These are phyloP conservation scores for Hiodon tergisus DNA, from an alignment of 2,113 vertebrate species.

Conservation along the genomic window DNA sequence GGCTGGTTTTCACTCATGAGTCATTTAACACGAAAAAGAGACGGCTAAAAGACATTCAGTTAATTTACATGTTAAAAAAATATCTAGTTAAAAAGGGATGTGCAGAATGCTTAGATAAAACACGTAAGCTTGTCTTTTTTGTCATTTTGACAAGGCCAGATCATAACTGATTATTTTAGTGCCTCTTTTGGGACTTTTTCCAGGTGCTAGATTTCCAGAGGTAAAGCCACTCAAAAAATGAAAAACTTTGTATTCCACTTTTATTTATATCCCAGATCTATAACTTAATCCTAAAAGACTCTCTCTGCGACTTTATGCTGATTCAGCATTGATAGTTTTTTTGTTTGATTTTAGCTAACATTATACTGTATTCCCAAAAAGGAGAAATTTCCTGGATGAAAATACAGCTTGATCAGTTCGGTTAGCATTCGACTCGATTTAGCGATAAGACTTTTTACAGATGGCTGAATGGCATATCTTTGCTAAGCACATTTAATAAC, in stretches of 20 bases:
- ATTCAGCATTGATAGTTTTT: conserved; percentile 16
- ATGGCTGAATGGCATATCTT: neutral
- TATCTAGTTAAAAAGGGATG: no score
- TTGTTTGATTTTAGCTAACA: neutral
- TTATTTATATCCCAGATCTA: no score
- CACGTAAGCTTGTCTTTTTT: no score
- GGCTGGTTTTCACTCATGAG: conserved; percentile 1
- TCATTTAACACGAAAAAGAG: neutral
- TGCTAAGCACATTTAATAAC: neutral
- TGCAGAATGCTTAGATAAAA: no score
- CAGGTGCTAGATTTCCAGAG: neutral
- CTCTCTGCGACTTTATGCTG: neutral
- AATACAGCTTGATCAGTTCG: conserved; percentile 2
- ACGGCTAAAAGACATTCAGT: neutral
- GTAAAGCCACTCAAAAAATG: neutral
- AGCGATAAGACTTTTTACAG: neutral
- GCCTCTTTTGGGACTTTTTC: no score
- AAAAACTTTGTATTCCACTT: no score
- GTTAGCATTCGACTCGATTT: neutral
- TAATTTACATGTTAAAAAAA: neutral
- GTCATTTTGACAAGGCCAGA: no score
- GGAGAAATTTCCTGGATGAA: conserved; percentile 12
- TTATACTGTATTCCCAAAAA: conserved; percentile 18
- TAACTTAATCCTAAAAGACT: neutral
- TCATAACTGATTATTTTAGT: no score